These are phyloP conservation scores for Lysandra bellargus DNA, from an alignment of 2,888 invertebrate species.

Conservation along the genomic window DNA sequence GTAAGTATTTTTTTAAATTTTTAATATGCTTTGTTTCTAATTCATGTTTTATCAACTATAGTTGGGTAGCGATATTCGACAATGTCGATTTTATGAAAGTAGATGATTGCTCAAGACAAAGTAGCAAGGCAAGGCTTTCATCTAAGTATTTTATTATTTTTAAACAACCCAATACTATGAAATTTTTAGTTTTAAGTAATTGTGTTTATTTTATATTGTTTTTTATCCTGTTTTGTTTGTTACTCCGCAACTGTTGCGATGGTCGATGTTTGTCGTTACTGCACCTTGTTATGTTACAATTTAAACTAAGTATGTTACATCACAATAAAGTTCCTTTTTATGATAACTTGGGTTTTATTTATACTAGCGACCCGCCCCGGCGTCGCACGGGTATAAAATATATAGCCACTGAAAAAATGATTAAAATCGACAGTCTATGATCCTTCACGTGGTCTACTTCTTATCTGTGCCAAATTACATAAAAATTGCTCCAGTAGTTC, in stretches of 20 bases:
- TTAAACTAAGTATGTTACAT: constrained; percentile 30
- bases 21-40: background rate
- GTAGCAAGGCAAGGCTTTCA: background rate
- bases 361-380: too few species aligned
- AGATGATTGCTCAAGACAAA: background rate
- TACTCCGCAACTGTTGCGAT: constrained; percentile 11
- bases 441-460: too few species aligned
- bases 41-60: background rate
- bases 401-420: too few species aligned
- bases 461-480: too few species aligned
- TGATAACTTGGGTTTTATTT: constrained; percentile 25
- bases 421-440: too few species aligned
- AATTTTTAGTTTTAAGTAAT: background rate
- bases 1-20: background rate
- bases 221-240: constrained; percentile 26
- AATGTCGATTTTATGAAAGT: background rate
- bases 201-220: background rate
- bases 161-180: background rate
- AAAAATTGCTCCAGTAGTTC: too few species aligned
- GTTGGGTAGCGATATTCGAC: background rate
- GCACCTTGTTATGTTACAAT: constrained; percentile 28
- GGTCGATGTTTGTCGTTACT: background rate
- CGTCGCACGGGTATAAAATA: too few species aligned
- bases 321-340: constrained; percentile 44
- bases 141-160: background rate